Base-by-base conservation (phyloP, 2,888 invertebrate species). In the Caradrina clavipalpis region DNA sequence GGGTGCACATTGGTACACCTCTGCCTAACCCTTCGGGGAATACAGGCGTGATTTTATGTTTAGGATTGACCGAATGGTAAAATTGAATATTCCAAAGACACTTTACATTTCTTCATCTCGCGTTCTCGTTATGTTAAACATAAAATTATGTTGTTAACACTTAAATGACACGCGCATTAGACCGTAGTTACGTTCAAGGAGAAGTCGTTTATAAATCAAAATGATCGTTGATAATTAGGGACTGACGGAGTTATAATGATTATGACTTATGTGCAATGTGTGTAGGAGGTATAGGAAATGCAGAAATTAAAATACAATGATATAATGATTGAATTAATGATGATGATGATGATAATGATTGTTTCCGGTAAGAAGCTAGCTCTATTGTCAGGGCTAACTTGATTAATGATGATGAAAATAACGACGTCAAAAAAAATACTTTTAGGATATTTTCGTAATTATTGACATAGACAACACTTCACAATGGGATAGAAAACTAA, bases 151-250 rank as follows among this genome's bases (percentile, higher is more conserved):
- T 51, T 62, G 51, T 49, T 54, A 49, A 68, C 58, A 61, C 63
- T 53, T 62, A 67, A 71, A 76, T 72, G 58, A 76, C 59, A 64
- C 35, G 68, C 55, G 42, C 60, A 69, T 83, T 81, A 73, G 21
- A 49, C 42, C 49, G 56, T 66, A 70, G 22, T 64, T 73, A 62
- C 42, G 10, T 59, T 78, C 78, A 81, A 81, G 81, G 84, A 31
- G 39, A 35, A 51, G 60, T 63, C 45, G 53, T 65, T 71, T 73
- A 55, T n/a, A 49, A 19, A 54, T 65, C 26, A 45, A 58, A 77
- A 77, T 70, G 50, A 61, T 63, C 55, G 31, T 39, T 59, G 51
- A 69, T 72, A 80, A 83, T 83, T 72, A 69, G 66, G 45, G 22
- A 56, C 55, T 70, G 49, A 59, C 55, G 42, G 54, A 50, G 57